Percentiles rank a stretch among this genome's conserved stretches.
Conservation (phyloP, 2,888 invertebrate genomes). For the Cynaeus angustus region DNA sequence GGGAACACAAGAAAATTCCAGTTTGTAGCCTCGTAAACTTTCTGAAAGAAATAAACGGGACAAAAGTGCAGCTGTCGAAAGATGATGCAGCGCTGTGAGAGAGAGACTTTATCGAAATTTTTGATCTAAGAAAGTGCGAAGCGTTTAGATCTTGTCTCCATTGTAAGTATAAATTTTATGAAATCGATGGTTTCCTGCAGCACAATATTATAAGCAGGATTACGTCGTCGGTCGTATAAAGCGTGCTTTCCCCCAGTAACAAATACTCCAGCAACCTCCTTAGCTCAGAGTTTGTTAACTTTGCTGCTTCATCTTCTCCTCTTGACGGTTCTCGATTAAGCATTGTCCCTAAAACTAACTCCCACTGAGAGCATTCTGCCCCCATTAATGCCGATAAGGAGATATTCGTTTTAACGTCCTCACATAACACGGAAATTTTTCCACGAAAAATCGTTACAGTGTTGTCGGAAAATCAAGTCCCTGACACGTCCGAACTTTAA, state of each 20-base stretch:
- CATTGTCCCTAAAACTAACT: conserved; percentile 47
- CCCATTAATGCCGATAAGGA: conserved; percentile 39
- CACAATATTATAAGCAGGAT: conserved; percentile 14
- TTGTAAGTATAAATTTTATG: not conserved
- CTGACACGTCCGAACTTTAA: conserved; percentile 44
- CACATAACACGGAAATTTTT: conserved; percentile 10
- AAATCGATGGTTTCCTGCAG: conserved; percentile 15
- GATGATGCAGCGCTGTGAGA: no score
- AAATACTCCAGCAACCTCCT: conserved; percentile 46
- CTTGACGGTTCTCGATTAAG: conserved; percentile 50
- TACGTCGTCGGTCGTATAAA: conserved; percentile 15
- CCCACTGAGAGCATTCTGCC: conserved; percentile 25
- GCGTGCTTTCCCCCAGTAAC: conserved; percentile 27
- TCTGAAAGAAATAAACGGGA: conserved; percentile 3
- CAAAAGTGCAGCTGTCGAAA: conserved; percentile 15
- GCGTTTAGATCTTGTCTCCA: not conserved
- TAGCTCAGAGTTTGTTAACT: conserved; percentile 54
- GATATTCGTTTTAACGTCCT: conserved; percentile 27
- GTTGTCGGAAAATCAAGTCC: conserved; percentile 43
- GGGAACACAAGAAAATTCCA: conserved; percentile 37
- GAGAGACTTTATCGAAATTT: no score
- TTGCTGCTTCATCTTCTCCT: conserved; percentile 55
- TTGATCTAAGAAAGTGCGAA: conserved; percentile 1
- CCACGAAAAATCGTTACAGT: conserved; percentile 24
- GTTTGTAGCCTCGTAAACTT: conserved; percentile 42